phyloP scores from a whole-genome alignment of 2,113 vertebrate genomes.

The Rhodinocichla rosea region DNA sequence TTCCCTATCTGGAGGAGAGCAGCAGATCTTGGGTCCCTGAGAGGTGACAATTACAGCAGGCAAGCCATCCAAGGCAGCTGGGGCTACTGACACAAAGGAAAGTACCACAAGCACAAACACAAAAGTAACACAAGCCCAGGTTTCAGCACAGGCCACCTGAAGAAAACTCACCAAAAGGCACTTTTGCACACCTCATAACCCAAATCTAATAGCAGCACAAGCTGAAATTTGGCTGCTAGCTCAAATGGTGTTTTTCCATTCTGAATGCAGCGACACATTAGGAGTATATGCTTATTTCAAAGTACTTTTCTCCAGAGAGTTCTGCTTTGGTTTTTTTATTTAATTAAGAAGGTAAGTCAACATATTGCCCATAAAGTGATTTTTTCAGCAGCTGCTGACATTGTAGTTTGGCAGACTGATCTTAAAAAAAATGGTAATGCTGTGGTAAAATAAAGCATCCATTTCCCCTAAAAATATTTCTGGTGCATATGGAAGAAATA shows the following conservation, averaged over 20 bases:
- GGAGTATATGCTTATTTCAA: conserved; percentile 17
- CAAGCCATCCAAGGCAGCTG: not conserved
- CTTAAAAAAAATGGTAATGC: conserved; percentile 7
- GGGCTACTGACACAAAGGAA: not conserved
- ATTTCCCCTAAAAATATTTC: conserved; percentile 60
- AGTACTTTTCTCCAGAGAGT: not conserved
- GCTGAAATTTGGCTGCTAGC: not conserved
- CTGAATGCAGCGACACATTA: not conserved
- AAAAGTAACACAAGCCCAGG: not conserved
- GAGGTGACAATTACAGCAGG: not conserved
- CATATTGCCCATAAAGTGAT: conserved; percentile 58
- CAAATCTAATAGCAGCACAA: not conserved
- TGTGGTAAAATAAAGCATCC: conserved; percentile 46
- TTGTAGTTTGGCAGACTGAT: conserved; percentile 15
- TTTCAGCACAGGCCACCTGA: not conserved
- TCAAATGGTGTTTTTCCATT: conserved; percentile 11
- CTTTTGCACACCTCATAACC: not conserved
- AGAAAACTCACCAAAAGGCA: not conserved
- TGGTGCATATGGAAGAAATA: conserved; percentile 47
- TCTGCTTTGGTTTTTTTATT: not conserved
- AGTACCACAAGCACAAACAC: not conserved
- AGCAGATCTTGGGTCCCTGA: rapidly evolving
- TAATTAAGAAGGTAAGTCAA: conserved; percentile 46
- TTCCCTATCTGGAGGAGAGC: not conserved
- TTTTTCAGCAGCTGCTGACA: conserved; percentile 56